Evolutionary conservation across 1,140 invertebrate species (phyloP), one percentile per base, ranked within the genome.

Genomic region (Catajapyx aquilonaris): DNA sequence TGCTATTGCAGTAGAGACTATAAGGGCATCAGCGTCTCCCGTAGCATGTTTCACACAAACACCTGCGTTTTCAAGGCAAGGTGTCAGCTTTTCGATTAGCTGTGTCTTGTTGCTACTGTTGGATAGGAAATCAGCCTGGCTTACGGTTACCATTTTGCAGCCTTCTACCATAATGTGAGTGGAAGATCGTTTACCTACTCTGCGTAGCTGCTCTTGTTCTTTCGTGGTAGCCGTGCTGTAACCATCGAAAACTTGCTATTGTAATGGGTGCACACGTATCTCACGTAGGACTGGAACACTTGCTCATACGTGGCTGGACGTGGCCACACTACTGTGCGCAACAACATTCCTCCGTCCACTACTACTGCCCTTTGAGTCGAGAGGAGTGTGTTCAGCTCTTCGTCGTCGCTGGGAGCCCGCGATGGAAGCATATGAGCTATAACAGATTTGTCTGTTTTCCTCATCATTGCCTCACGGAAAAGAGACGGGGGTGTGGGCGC

Each of bases 301-400:
- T 31, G 30, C 18, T 31, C 30, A 17, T 31, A 31, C 30, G 30
- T 31, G 18, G 30, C 30, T 31, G 30, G 7, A 31, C 30, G 15
- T 31, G 3, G 30, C 30, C 7, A 31, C 15, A 31, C 30, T 15
- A 3, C 30, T 31, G 15, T 31, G 7, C 30, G 30, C 15, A 31
- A 17, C 30, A 31, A 17, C 30, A 31, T 7, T 15, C 30, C 30
- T 31, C 7, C 7, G 18, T 31, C n/a, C n/a, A n/a, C n/a, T n/a
- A n/a, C n/a, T n/a, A n/a, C n/a, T n/a, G n/a, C n/a, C n/a, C n/a
- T n/a, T n/a, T n/a, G n/a, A n/a, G n/a, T n/a, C n/a, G n/a, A n/a
- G n/a, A n/a, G n/a, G n/a, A n/a, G n/a, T n/a, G n/a, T n/a, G n/a
- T n/a, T n/a, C n/a, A n/a, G n/a, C n/a, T n/a, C n/a, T n/a, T n/a